phyloP scores from a whole-genome alignment of 2,888 invertebrate species.

The Phortica okadai region DNA sequence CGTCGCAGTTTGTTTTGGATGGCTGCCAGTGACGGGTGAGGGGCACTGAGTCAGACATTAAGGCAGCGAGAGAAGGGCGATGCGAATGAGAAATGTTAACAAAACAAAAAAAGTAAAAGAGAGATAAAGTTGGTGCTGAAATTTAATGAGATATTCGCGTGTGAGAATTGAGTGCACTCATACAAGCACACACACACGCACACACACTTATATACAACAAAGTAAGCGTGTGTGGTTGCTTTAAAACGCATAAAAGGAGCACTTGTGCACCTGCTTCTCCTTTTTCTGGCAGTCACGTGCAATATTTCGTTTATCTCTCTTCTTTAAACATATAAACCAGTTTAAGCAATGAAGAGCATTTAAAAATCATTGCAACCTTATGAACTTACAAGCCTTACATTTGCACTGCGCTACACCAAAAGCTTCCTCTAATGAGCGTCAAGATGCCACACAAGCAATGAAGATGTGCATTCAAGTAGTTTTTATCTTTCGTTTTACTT shows the following conservation, averaged over 20 bases:
- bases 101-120: neutral
- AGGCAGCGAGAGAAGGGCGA: neutral
- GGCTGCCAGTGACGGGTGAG: neutral
- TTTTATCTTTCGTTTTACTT: neutral
- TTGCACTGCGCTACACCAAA: too few relatives aligned
- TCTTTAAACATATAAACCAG: too few relatives aligned
- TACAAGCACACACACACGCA: neutral
- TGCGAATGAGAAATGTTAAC: neutral
- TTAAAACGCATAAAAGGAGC: constrained; percentile 20
- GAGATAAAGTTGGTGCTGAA: neutral
- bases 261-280: too few relatives aligned
- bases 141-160: constrained; percentile 50
- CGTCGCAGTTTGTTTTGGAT: neutral
- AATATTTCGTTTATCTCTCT: too few relatives aligned
- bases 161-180: neutral
- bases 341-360: too few relatives aligned
- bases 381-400: too few relatives aligned
- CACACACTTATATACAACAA: neutral
- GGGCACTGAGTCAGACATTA: neutral
- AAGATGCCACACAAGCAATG: too few relatives aligned
- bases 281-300: too few relatives aligned
- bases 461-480: too few relatives aligned
- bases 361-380: too few relatives aligned
- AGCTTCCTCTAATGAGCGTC: too few relatives aligned
- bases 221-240: neutral